Percentiles rank a stretch among this genome's conserved stretches.
Evolutionary conservation across 1,140 invertebrate genomes (phyloP).

Genomic region (Metaphire vulgaris): DNA sequence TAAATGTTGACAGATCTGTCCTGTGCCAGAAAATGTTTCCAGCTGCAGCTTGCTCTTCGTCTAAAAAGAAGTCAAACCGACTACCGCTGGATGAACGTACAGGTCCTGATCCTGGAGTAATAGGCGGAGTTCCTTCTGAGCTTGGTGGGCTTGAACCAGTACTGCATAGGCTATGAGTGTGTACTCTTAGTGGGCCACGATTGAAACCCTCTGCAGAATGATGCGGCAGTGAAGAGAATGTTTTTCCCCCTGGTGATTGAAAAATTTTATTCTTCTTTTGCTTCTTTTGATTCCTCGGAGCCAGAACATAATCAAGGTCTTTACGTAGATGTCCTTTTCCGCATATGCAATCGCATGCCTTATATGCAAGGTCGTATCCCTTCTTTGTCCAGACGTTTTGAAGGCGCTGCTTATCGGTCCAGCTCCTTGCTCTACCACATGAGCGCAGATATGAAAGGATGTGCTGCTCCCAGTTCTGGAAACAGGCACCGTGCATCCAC

Average conservation of each 20-base stretch:
- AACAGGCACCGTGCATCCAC: slow-evolving; percentile 92
- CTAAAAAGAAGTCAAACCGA: slow-evolving; percentile 72
- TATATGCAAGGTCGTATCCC: slow-evolving; percentile 87
- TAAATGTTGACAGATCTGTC: slow-evolving; percentile 89
- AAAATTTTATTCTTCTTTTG: slow-evolving; percentile 51
- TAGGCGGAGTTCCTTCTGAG: slow-evolving; percentile 35
- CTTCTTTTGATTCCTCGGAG: slow-evolving; percentile 49
- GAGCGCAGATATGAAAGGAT: slow-evolving; percentile 80
- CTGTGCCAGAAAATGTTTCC: slow-evolving; percentile 59
- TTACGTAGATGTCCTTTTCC: slow-evolving; percentile 85
- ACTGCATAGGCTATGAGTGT: slow-evolving; percentile 40
- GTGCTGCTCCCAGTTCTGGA: slow-evolving; percentile 82
- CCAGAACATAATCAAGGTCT: slow-evolving; percentile 80
- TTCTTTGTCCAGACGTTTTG: slow-evolving; percentile 97
- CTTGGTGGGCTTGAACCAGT: slow-evolving; percentile 42
- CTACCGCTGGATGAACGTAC: slow-evolving; percentile 56
- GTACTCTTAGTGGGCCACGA: slow-evolving; percentile 22
- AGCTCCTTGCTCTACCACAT: slow-evolving; percentile 78
- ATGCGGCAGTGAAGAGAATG: slow-evolving; percentile 35
- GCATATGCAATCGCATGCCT: slow-evolving; percentile 69
- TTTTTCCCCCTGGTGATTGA: slow-evolving; percentile 37
- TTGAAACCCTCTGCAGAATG: slow-evolving; percentile 28
- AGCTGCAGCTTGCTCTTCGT: slow-evolving; percentile 49
- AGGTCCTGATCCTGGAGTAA: slow-evolving; percentile 20
- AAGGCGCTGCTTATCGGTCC: slow-evolving; percentile 84